These are phyloP conservation scores for Macropus fuliginosus DNA, from an alignment of 2,797 vertebrate species.

Conservation along the genomic window DNA sequence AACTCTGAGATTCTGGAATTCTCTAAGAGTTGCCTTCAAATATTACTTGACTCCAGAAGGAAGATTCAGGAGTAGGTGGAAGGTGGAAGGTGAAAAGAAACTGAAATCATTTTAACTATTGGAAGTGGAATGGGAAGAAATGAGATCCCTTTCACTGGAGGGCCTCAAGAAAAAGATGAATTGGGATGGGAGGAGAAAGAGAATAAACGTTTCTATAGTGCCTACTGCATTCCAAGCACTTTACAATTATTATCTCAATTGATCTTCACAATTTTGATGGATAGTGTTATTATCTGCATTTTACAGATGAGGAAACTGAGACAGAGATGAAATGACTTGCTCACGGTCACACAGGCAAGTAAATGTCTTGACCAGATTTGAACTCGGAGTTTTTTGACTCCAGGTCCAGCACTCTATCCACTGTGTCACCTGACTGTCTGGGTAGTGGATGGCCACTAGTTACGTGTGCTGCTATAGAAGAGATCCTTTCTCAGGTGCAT, in stretches of 20 bases:
- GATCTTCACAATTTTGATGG: neutral
- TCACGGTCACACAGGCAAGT: neutral
- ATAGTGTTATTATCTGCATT: too few relatives aligned
- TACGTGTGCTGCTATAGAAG: neutral
- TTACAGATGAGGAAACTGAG: neutral
- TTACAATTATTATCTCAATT: neutral
- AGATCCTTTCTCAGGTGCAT: neutral
- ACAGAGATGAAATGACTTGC: neutral
- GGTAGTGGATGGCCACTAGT: neutral
- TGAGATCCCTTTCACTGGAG: neutral
- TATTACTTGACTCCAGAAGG: too few relatives aligned
- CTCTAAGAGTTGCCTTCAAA: neutral
- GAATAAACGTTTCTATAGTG: neutral
- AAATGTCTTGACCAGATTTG: neutral
- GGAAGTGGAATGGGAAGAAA: neutral
- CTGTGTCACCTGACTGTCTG: neutral
- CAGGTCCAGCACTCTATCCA: neutral
- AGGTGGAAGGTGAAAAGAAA: too few relatives aligned
- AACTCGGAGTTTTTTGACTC: neutral
- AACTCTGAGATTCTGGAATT: neutral
- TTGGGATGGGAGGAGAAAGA: neutral
- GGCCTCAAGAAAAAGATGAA: neutral
- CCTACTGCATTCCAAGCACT: neutral
- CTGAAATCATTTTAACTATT: too few relatives aligned
- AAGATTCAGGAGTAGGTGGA: too few relatives aligned